phyloP scores from a whole-genome alignment of 2,797 vertebrate genomes.

The Borostomias antarcticus region DNA sequence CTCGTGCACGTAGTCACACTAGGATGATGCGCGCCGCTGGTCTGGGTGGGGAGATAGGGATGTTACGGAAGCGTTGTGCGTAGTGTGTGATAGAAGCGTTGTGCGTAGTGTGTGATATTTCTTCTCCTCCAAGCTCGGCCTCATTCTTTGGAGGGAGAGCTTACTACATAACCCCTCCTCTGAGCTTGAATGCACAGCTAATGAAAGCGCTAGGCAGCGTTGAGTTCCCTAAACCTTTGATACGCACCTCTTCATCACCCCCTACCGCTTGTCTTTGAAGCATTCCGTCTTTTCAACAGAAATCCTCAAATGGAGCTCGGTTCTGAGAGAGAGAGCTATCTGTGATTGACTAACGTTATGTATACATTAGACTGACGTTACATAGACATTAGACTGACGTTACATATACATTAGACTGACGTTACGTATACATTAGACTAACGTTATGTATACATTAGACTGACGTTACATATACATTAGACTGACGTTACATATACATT shows the following conservation, averaged over 20 bases:
- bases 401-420: no score
- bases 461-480: no score
- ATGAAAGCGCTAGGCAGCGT: conserved; percentile 5
- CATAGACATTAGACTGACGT: no score
- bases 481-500: no score
- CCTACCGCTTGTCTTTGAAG: neutral
- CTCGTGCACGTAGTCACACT: neutral
- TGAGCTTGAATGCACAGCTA: conserved; percentile 19
- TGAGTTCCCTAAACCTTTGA: neutral
- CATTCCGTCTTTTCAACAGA: conserved; percentile 29
- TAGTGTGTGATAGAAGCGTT: neutral
- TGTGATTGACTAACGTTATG: no score
- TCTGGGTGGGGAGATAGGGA: neutral
- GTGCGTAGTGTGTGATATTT: neutral
- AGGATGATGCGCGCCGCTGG: neutral
- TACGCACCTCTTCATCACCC: neutral
- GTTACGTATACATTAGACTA: no score
- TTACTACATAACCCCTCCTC: neutral
- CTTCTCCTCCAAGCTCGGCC: neutral
- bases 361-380: no score
- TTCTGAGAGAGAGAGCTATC: neutral
- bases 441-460: no score
- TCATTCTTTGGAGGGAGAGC: no score
- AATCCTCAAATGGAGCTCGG: conserved; percentile 29
- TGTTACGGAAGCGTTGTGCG: neutral